phyloP scores from a whole-genome alignment of 2,113 vertebrate species.

The Lates calcarifer region DNA sequence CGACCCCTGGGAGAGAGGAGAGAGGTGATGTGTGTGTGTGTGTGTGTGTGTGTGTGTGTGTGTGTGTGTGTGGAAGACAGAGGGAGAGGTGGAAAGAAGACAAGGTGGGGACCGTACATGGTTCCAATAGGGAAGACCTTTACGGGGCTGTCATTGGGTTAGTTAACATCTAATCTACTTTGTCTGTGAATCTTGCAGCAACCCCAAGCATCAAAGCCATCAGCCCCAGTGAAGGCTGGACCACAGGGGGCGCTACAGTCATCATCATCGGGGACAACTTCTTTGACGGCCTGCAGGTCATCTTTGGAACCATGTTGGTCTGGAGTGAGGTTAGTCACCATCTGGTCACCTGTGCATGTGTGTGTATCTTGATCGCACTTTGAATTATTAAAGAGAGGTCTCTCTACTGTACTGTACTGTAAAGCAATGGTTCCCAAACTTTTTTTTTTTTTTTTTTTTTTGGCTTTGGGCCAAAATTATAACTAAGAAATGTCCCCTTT shows the following conservation, averaged over 20 bases:
- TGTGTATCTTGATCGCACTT: background rate
- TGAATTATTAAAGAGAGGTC: background rate
- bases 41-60: conserved; percentile 67
- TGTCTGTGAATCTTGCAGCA: conserved; percentile 64
- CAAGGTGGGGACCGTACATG: conserved; percentile 70
- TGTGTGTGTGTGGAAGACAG: conserved; percentile 30
- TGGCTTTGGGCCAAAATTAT: background rate
- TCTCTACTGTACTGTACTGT: background rate
- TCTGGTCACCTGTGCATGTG: background rate
- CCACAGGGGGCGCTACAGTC: conserved; percentile 96
- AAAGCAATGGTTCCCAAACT: background rate
- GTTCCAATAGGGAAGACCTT: conserved; percentile 70
- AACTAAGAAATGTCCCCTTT: background rate
- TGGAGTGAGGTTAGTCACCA: conserved; percentile 94
- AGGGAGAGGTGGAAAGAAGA: conserved; percentile 33
- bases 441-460: too few species aligned
- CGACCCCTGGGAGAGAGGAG: conserved; percentile 90
- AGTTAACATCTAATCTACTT: conserved; percentile 63
- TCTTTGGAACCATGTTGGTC: conserved; percentile 99
- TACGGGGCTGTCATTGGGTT: conserved; percentile 56
- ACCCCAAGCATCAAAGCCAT: conserved; percentile 99
- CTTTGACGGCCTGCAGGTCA: conserved; percentile 98
- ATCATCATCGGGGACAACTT: conserved; percentile 99
- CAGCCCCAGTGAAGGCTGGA: conserved; percentile 99
- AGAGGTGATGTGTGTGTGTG: conserved; percentile 89